Conservation (phyloP, 2,113 vertebrate species). For the Noctilio leporinus region DNA sequence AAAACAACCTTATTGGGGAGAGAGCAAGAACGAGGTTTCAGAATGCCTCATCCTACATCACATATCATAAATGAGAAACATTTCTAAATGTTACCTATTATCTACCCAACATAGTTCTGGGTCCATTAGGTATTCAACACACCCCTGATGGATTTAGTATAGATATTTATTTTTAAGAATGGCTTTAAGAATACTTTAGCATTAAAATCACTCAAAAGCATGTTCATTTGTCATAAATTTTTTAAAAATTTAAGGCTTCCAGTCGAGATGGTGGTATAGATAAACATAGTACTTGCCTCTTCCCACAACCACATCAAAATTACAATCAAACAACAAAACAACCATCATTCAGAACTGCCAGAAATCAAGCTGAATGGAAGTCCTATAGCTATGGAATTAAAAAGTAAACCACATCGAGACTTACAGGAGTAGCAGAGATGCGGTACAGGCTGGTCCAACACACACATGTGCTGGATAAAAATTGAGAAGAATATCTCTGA, state of each 20-base stretch:
- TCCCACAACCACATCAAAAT: too few relatives aligned
- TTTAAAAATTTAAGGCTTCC: background rate
- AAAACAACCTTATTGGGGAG: background rate
- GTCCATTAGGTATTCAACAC: background rate
- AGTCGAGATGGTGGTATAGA: too few relatives aligned
- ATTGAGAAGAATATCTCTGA: too few relatives aligned
- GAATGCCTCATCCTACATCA: background rate
- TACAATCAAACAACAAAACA: too few relatives aligned
- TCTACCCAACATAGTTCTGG: background rate
- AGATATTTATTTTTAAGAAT: background rate
- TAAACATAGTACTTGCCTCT: too few relatives aligned
- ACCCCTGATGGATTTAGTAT: background rate
- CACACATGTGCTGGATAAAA: too few relatives aligned
- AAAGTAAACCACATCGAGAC: too few relatives aligned
- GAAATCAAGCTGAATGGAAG: too few relatives aligned
- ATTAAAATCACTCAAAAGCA: background rate
- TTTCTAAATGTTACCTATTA: background rate
- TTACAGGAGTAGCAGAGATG: too few relatives aligned
- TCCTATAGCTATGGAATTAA: too few relatives aligned
- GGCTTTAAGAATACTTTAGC: background rate
- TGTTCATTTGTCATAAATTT: background rate
- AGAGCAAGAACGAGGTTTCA: background rate
- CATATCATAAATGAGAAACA: background rate
- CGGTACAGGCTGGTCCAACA: too few relatives aligned
- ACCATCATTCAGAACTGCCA: too few relatives aligned